Conservation (phyloP, 2,888 invertebrate genomes). For the Mactromeris polynyma region DNA sequence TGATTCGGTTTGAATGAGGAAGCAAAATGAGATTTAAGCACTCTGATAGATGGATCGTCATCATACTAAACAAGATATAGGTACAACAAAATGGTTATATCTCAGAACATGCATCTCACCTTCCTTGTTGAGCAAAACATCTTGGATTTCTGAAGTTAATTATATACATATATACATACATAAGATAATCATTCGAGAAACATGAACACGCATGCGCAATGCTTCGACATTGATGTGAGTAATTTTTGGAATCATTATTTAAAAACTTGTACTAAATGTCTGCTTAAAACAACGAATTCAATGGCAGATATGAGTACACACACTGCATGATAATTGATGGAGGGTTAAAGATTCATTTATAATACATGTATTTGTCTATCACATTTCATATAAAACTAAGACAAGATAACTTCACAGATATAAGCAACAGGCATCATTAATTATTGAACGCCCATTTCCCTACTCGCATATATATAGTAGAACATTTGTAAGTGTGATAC, state of each 20-base stretch:
- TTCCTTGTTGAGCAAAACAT: conserved; percentile 60
- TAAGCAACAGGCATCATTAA: too few species aligned
- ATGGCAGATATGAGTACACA: too few species aligned
- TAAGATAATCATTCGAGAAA: background rate
- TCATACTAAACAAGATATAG: background rate
- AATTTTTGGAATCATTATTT: background rate
- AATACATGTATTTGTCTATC: too few species aligned
- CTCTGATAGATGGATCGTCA: background rate
- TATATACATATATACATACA: background rate
- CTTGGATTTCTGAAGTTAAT: conserved; percentile 60
- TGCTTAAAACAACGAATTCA: too few species aligned
- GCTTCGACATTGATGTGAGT: background rate
- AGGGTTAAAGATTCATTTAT: too few species aligned
- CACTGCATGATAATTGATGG: too few species aligned
- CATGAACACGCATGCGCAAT: background rate
- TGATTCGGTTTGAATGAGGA: background rate
- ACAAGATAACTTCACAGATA: too few species aligned
- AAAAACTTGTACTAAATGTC: background rate
- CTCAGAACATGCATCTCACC: conserved; percentile 45
- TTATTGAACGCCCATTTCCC: too few species aligned
- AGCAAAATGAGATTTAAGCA: conserved; percentile 1
- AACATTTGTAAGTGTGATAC: too few species aligned
- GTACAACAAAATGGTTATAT: background rate
- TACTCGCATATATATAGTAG: too few species aligned
- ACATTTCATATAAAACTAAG: too few species aligned